A percentile compares a stretch with the other conserved stretches of the same genome.
phyloP scores from a whole-genome alignment of 2,113 vertebrate genomes.

The Pachyramphus minor region DNA sequence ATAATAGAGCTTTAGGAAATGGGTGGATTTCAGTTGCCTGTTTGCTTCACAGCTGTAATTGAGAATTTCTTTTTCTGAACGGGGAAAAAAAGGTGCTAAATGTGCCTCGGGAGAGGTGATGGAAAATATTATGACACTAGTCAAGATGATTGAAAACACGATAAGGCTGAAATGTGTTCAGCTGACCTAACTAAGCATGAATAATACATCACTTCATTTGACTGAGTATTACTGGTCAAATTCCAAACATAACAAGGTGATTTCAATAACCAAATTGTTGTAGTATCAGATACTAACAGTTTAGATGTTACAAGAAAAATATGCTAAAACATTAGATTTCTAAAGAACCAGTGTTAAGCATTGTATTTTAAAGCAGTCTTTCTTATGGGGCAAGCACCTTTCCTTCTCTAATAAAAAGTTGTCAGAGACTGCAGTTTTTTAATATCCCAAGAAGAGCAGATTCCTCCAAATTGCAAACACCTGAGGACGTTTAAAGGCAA shows the following conservation, averaged over 20 bases:
- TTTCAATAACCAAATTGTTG: slow-evolving; percentile 14
- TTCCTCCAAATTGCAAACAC: not conserved
- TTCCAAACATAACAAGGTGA: slow-evolving; percentile 40
- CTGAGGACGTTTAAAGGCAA: not conserved
- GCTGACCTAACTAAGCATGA: slow-evolving; percentile 47
- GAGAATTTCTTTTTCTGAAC: slow-evolving; percentile 59
- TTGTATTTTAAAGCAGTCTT: not conserved
- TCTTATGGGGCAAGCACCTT: not conserved
- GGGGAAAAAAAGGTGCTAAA: slow-evolving; percentile 60
- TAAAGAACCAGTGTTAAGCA: not conserved
- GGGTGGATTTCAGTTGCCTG: slow-evolving; percentile 35
- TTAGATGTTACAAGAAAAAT: not conserved
- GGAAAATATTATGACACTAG: slow-evolving; percentile 76
- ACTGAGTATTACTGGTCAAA: slow-evolving; percentile 52
- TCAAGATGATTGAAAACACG: slow-evolving; percentile 69
- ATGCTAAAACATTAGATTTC: not conserved
- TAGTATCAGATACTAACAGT: not conserved
- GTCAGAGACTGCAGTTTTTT: not conserved
- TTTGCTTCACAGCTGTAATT: slow-evolving; percentile 59
- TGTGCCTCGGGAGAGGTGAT: slow-evolving; percentile 56
- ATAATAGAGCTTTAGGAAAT: slow-evolving; percentile 48
- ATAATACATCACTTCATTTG: slow-evolving; percentile 47
- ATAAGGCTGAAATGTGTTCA: slow-evolving; percentile 50
- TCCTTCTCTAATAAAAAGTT: not conserved
- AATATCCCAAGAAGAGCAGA: not conserved